Evolutionary conservation across 2,113 vertebrate genomes (phyloP), one percentile per base, ranked within the genome.

Genomic region (Colossoma macropomum): DNA sequence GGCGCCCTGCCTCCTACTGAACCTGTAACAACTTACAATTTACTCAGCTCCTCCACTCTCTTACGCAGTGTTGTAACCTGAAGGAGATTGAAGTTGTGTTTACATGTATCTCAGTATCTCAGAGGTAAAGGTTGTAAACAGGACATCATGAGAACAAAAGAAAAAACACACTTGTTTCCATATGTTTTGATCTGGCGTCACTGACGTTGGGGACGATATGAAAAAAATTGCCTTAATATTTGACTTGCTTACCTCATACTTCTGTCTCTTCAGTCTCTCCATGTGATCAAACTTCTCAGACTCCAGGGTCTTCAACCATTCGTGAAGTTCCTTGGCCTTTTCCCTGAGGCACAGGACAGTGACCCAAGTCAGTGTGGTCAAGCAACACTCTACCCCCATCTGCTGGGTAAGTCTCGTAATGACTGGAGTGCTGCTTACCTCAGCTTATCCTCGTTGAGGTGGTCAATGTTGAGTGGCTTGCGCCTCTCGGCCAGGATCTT

Each of bases 1-100:
- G 76, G 10, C 12, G 72, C 79, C 81, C 88, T 89, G 78, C 70
- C 83, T 83, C 32, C 23, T 0, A 48, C 50, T 63, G 79, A 81
- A 78, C 50, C 88, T 90, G 83, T 76, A 86, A 84, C 62, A 95
- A 97, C 97, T 99, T 95, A 99, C 98, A 97, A 99, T 97, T 98
- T 99, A 93, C 97, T 96, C 93, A 99, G 96, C 94, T 97, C 97
- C 95, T 99, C 95, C 94, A 99, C 95, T 95, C 98, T 97, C 95
- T 96, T 97, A 94, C 97, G 97, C 90, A 97, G 88, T 88, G 96
- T 97, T 92, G 96, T 95, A 92, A 98, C 96, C 98, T 99, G 94
- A 88, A 94, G 93, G 92, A 91, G 90, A 95, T 90, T 86, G 91
- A 92, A 90, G 77, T 62, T 63, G 74, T 54, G 74, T 93, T 93